Evolutionary conservation across 2,888 invertebrate genomes (phyloP).

Genomic region (Apeira syringaria): DNA sequence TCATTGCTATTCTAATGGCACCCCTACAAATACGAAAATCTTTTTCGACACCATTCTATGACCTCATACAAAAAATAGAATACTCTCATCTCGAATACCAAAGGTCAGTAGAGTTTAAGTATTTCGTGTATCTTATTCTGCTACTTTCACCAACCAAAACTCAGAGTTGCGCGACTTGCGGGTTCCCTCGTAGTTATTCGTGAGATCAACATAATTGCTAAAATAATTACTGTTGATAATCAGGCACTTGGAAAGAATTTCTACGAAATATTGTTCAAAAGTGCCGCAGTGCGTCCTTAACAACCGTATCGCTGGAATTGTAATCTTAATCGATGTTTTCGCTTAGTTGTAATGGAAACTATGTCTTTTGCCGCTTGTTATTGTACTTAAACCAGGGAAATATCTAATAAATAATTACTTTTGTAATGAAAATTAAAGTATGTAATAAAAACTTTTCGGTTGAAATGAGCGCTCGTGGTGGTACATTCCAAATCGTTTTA

Average conservation of each 20-base stretch:
- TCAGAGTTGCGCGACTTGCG: slow-evolving; percentile 21
- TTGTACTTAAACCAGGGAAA: background rate
- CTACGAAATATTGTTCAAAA: slow-evolving; percentile 27
- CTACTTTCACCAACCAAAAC: slow-evolving; percentile 59
- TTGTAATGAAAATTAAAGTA: background rate
- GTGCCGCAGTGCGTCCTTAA: background rate
- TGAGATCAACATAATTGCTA: slow-evolving; percentile 41
- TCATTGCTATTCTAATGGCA: slow-evolving; percentile 9
- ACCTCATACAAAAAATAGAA: slow-evolving; percentile 29
- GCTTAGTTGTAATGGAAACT: slow-evolving; percentile 11
- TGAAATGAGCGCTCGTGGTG: too few species aligned
- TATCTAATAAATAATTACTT: background rate
- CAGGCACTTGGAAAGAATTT: slow-evolving; percentile 26
- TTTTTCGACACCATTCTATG: slow-evolving; percentile 19
- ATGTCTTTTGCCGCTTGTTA: slow-evolving; percentile 2
- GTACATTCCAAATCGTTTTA: too few species aligned
- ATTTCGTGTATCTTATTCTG: slow-evolving; percentile 39
- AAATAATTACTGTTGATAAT: slow-evolving; percentile 35
- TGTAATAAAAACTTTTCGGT: too few species aligned
- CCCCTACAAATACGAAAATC: slow-evolving; percentile 13
- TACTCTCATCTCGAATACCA: slow-evolving; percentile 42
- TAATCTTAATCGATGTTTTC: slow-evolving; percentile 5
- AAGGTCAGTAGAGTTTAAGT: slow-evolving; percentile 63
- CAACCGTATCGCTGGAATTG: slow-evolving; percentile 8
- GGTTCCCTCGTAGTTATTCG: slow-evolving; percentile 32